Base-by-base conservation (phyloP, 1,140 invertebrate genomes). In the Akabosia matsudoensis region DNA sequence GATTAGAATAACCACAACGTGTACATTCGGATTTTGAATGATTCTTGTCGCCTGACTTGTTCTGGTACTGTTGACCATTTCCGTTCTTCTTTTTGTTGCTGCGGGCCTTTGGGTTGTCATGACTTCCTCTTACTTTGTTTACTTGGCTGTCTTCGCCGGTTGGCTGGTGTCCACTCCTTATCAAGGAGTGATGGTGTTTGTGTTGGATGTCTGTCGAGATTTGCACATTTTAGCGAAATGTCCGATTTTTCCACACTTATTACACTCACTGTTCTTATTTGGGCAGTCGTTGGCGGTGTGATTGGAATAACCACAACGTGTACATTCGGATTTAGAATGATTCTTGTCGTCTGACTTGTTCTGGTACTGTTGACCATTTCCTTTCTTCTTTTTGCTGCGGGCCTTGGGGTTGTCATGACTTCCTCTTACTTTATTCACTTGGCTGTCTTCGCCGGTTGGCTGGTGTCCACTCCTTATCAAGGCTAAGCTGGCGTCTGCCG, bases 11-110 rank as follows among this genome's bases (percentile, higher is more conserved):
- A 22, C 7, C 56, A 64, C 56, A 64, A 10, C 26, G 10, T 22
- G 56, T n/a, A 64, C 56, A 64, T 28, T 64, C 26, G 18, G 37
- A 45, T 64, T 64, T n/a, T n/a, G 18, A n/a, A n/a, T 64, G 37
- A 18, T 45, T 45, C 7, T 45, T 45, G 7, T 18, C 37, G 7
- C 37, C 37, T 10, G 7, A 18, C 56, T 64, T 22, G n/a, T 64
- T 64, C 26, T n/a, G 7, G 7, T n/a, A 24, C 56, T 64, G 56
- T 22, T n/a, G 56, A n/a, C 24, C 24, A 24, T 64, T 22, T 28
- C 4, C 4, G 24, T 4, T 18, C 18, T 45, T 45, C 37, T 45
- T 45, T 18, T 45, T 45, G 7, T 45, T 45, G 37, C 18, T 45
- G 37, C 37, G 18, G 37, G 37, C 18, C 18, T 45, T 18, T 45